Base-by-base conservation (phyloP, 2,797 vertebrate species). In the Morelia viridis region DNA sequence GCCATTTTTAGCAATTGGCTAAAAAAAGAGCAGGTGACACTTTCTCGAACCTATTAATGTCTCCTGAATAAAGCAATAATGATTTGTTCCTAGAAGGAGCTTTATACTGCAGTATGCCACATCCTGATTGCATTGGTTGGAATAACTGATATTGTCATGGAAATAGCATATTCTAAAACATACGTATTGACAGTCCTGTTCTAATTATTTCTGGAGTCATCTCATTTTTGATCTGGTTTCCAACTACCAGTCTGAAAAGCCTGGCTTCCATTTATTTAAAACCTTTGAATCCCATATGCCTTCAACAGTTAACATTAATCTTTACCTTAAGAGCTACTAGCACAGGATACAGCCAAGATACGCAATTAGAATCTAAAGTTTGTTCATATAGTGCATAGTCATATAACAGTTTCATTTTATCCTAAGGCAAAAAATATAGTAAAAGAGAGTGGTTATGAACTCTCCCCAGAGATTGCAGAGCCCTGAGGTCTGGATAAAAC, bases 241-340 rank as follows among this genome's bases (percentile, higher is more conserved):
- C 68, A 94, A 88, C 95, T 41, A 7, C 15, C 41, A 90, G 88
- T 80, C 92, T 85, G 88, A 89, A 93, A 94, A 89, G 93, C 87
- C 80, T 96, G 93, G 94, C 92, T 89, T 58, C 93, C 93, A 96
- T 95, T 96, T 96, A 96, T 93, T 96, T 93, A 65, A 91, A 94
- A 89, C 93, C 91, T 96, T 93, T 94, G 87, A 60, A 89, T 94
- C 89, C 88, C 87, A 71, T 64, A 62, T 60, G 68, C 41, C 41
- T 86, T 93, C 92, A 92, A 87, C 46, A 91, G 91, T 94, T 90
- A 9, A 46, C 92, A 96, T 95, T 91, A 94, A 85, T 95, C 89
- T 94, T 68, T 68, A 94, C 76, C 92, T 96, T 94, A 95, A 96
- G 94, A 91, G 93, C 65, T 62, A 88, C 24, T 62, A 92, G 91